Conservation (phyloP, 2,888 invertebrate species). For the Heteromyza rotundicornis region DNA sequence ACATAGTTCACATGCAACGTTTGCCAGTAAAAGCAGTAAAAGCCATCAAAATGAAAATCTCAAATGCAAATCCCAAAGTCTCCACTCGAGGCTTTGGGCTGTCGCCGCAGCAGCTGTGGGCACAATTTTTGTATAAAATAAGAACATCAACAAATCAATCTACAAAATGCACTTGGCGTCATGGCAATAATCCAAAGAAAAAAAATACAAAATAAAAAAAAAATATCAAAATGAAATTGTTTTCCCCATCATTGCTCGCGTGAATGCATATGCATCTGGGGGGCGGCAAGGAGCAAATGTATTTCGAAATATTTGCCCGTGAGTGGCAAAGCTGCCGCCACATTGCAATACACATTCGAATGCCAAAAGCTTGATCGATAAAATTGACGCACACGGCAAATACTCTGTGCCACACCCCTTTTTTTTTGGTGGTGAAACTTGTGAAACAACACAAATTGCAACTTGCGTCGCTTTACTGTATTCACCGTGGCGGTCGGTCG, state of each 20-base stretch:
- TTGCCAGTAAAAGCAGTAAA: no score
- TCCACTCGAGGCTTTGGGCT: neutral
- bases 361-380: conserved; percentile 16
- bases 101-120: neutral
- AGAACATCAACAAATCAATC: conserved; percentile 34
- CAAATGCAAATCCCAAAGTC: neutral
- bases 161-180: conserved; percentile 30
- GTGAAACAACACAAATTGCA: conserved; percentile 8
- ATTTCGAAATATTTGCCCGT: neutral
- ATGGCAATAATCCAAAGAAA: neutral
- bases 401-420: neutral
- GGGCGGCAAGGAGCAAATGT: no score
- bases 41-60: neutral
- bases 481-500: no score
- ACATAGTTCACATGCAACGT: neutral
- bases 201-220: no score
- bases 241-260: conserved; percentile 7
- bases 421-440: neutral
- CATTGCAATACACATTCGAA: neutral
- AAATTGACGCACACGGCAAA: neutral
- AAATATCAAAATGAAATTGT: neutral
- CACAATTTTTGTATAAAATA: conserved; percentile 1
- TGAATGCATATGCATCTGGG: conserved; percentile 7
- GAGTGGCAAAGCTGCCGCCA: neutral
- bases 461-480: neutral